These are phyloP conservation scores for Siphamia tubifer DNA, from an alignment of 2,113 vertebrate genomes.

Conservation along the genomic window DNA sequence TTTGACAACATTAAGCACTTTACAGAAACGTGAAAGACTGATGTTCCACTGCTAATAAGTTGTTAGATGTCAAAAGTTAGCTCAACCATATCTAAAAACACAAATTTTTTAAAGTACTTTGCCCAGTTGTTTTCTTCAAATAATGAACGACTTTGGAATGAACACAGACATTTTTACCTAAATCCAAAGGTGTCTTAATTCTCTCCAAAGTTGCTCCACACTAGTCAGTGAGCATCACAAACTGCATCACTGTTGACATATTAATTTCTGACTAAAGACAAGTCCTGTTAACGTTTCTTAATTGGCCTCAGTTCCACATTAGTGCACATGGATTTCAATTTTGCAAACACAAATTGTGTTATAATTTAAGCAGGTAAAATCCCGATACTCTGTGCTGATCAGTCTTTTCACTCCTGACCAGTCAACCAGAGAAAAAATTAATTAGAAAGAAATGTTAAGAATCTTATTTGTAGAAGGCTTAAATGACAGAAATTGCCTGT, in stretches of 20 bases:
- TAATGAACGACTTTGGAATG: too few species aligned
- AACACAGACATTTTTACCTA: too few species aligned
- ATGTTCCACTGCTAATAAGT: too few species aligned
- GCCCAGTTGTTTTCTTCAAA: too few species aligned
- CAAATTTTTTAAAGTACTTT: too few species aligned
- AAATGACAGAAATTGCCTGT: constrained; percentile 3
- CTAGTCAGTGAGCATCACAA: background rate
- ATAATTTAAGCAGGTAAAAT: constrained; percentile 11
- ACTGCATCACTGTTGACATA: background rate
- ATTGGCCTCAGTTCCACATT: constrained; percentile 44
- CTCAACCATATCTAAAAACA: too few species aligned
- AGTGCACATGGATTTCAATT: constrained; percentile 26
- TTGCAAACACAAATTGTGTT: background rate
- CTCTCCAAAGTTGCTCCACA: background rate
- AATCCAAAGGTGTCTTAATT: too few species aligned
- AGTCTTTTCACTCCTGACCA: constrained; percentile 10
- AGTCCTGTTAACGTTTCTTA: constrained; percentile 29
- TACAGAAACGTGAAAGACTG: too few species aligned
- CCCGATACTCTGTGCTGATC: constrained; percentile 17
- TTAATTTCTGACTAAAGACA: background rate
- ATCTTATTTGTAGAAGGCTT: constrained; percentile 14
- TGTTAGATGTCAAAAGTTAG: too few species aligned
- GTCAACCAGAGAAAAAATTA: constrained; percentile 29
- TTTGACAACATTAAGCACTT: too few species aligned
- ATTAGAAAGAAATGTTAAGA: constrained; percentile 24